phyloP scores from a whole-genome alignment of 1,140 invertebrate species.

The Leptinotarsa texana region DNA sequence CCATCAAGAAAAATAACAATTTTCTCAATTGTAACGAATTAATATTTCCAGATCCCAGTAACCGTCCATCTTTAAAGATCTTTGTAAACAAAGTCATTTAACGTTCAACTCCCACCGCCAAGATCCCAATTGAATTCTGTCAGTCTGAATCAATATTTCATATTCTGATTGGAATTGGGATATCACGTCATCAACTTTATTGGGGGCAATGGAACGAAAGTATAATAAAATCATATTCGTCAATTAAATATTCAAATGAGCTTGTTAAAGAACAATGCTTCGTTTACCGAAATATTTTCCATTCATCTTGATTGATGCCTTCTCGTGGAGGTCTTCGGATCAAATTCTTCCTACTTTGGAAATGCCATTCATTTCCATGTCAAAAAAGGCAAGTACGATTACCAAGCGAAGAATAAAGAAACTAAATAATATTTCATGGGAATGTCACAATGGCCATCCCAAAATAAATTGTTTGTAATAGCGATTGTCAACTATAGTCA shows the following conservation, averaged over 20 bases:
- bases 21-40: no score
- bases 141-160: neutral
- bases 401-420: no score
- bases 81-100: neutral
- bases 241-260: slow-evolving; percentile 1
- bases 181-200: neutral
- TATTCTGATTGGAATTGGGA: neutral
- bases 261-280: neutral
- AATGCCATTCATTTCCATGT: no score
- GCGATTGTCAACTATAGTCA: no score
- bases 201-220: neutral
- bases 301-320: neutral
- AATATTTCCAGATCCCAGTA: no score
- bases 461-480: slow-evolving; percentile 5
- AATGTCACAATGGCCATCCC: neutral
- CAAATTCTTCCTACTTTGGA: no score
- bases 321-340: neutral
- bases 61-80: no score
- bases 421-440: no score
- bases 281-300: neutral
- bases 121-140: neutral
- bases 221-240: neutral
- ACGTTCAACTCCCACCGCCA: neutral
- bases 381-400: no score
- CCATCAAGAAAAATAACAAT: no score